Evolutionary conservation across 2,888 invertebrate genomes (phyloP).

Genomic region (Eudemis profundana): DNA sequence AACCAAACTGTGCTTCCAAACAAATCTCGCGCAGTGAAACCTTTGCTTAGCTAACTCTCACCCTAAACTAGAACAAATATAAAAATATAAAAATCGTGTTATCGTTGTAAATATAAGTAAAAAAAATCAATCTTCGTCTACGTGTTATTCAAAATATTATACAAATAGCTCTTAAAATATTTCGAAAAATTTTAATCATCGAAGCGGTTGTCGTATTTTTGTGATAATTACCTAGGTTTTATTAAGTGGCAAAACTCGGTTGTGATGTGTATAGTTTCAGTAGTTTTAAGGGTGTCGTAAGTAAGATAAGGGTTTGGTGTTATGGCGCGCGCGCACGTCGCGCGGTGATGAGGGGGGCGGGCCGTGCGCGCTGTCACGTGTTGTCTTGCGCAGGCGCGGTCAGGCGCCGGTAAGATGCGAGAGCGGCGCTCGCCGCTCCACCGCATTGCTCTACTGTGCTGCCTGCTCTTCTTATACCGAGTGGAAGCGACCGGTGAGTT

Average conservation of each 20-base stretch:
- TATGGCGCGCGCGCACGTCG: slow-evolving; percentile 65
- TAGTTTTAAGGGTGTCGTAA: slow-evolving; percentile 60
- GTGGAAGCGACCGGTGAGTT: slow-evolving; percentile 80
- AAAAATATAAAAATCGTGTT: slow-evolving; percentile 50
- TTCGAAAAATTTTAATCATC: slow-evolving; percentile 80
- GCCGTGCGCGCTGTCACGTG: slow-evolving; percentile 73
- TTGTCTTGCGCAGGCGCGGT: slow-evolving; percentile 81
- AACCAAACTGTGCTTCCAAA: slow-evolving; percentile 78
- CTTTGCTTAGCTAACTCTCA: slow-evolving; percentile 51
- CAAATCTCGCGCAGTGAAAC: slow-evolving; percentile 69
- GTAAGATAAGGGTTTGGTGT: slow-evolving; percentile 58
- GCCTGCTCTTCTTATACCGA: slow-evolving; percentile 77
- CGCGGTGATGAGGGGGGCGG: slow-evolving; percentile 72
- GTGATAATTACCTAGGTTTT: slow-evolving; percentile 68
- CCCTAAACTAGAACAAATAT: slow-evolving; percentile 54
- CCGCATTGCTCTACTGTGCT: slow-evolving; percentile 78
- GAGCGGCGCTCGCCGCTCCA: slow-evolving; percentile 78
- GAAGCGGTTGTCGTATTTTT: slow-evolving; percentile 86
- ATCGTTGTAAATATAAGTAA: slow-evolving; percentile 63
- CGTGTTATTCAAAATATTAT: slow-evolving; percentile 59
- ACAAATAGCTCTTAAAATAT: slow-evolving; percentile 51
- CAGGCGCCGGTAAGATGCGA: slow-evolving; percentile 84
- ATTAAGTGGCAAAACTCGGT: slow-evolving; percentile 83
- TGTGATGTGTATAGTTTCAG: slow-evolving; percentile 81
- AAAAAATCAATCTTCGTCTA: slow-evolving; percentile 64